phyloP scores from a whole-genome alignment of 2,888 invertebrate genomes.

The Philhelius pedissequus region DNA sequence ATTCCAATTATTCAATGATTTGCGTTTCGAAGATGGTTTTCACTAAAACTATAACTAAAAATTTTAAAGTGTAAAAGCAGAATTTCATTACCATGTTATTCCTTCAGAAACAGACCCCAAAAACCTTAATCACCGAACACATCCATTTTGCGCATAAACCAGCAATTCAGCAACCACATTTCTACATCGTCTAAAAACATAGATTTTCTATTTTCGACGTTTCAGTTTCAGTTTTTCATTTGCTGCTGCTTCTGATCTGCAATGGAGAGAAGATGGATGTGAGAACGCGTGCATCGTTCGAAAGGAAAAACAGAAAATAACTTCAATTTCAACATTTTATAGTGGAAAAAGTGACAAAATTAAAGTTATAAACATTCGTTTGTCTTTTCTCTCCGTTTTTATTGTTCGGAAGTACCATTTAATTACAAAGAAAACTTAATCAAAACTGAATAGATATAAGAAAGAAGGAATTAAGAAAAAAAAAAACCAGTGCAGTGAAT shows the following conservation, averaged over 20 bases:
- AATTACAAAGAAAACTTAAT: not conserved
- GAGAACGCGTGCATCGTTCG: conserved; percentile 65
- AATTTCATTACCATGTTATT: not conserved
- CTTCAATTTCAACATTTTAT: conserved; percentile 35
- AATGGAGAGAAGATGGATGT: conserved; percentile 62
- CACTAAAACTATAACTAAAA: too few species aligned
- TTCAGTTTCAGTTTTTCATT: conserved; percentile 67
- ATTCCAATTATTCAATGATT: too few species aligned
- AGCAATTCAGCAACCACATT: conserved; percentile 48
- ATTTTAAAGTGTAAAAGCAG: too few species aligned
- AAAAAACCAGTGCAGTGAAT: conserved; percentile 62
- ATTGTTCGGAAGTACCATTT: conserved; percentile 11
- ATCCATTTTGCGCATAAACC: conserved; percentile 29
- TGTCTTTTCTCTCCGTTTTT: conserved; percentile 26
- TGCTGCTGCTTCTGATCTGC: conserved; percentile 64
- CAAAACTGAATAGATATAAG: conserved; percentile 41
- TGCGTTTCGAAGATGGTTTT: too few species aligned
- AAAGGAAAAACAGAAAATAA: conserved; percentile 27
- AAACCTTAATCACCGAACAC: conserved; percentile 22
- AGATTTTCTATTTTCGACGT: conserved; percentile 63
- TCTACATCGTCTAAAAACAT: conserved; percentile 31
- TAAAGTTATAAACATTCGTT: conserved; percentile 19
- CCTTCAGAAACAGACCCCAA: not conserved
- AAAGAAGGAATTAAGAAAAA: conserved; percentile 25
- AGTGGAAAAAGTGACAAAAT: conserved; percentile 11